Conservation (phyloP, 2,888 invertebrate species). For the Tridacna crocea region DNA sequence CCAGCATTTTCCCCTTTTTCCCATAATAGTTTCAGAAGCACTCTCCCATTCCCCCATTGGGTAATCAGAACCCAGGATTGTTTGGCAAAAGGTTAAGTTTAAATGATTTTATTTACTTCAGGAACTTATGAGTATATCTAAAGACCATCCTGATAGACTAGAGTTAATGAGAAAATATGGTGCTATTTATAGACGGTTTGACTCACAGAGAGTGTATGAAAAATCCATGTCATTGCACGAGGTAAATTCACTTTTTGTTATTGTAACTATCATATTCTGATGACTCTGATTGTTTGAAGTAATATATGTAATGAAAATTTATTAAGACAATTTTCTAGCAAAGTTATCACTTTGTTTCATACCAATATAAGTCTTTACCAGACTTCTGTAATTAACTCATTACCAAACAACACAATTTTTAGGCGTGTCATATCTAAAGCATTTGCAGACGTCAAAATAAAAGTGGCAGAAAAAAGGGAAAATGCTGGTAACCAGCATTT, state of each 20-base stretch:
- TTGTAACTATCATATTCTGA: background rate
- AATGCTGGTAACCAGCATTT: no score
- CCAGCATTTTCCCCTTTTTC: background rate
- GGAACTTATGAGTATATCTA: slow-evolving; percentile 95
- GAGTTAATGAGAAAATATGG: slow-evolving; percentile 93
- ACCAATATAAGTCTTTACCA: no score
- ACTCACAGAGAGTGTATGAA: slow-evolving; percentile 97
- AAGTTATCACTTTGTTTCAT: no score
- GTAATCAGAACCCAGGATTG: background rate
- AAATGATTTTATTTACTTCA: slow-evolving; percentile 76
- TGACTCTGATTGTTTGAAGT: no score
- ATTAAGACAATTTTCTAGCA: no score
- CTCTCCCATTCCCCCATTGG: background rate
- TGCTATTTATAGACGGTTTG: slow-evolving; percentile 98
- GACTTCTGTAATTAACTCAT: no score
- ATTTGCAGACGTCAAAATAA: no score
- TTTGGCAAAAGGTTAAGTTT: background rate
- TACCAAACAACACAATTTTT: no score
- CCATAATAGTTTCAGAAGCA: background rate
- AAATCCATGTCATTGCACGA: slow-evolving; percentile 98
- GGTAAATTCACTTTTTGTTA: slow-evolving; percentile 85
- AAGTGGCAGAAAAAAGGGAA: no score
- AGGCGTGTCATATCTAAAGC: no score
- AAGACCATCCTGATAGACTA: slow-evolving; percentile 92
- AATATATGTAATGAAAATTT: no score